Percentiles rank a stretch among this genome's conserved stretches.
Conservation (phyloP, 1,140 invertebrate species). For the Bombyx mori region DNA sequence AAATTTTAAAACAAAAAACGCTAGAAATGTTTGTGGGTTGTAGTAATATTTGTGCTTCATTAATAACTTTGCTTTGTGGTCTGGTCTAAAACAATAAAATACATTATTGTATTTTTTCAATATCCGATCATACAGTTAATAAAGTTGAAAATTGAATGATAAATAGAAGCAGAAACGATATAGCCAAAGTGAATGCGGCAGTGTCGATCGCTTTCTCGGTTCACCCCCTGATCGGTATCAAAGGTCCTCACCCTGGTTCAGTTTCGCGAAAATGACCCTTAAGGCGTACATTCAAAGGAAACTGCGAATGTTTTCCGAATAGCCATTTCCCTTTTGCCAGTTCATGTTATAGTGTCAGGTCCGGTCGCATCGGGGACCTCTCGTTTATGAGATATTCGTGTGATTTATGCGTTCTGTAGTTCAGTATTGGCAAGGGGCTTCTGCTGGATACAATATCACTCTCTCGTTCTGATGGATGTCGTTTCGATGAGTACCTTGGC, state of each 20-base stretch:
- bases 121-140: constrained; percentile 6
- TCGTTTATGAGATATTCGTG: constrained; percentile 31
- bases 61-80: no score
- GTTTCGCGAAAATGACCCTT: constrained; percentile 29
- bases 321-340: constrained; percentile 41
- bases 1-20: neutral
- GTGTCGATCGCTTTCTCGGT: constrained; percentile 44
- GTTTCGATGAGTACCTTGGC: neutral
- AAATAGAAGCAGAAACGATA: no score
- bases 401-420: constrained; percentile 19
- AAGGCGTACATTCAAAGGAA: constrained; percentile 26
- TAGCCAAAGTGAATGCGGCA: constrained; percentile 35
- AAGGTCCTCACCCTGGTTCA: constrained; percentile 27
- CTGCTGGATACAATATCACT: constrained; percentile 9
- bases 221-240: constrained; percentile 44
- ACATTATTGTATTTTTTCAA: neutral
- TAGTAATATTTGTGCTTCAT: neutral
- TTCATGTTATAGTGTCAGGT: constrained; percentile 34
- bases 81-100: no score
- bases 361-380: constrained; percentile 23
- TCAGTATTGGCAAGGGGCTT: constrained; percentile 11
- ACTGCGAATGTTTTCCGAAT: constrained; percentile 37
- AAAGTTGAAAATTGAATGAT: constrained; percentile 30
- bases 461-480: constrained; percentile 21
- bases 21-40: neutral